These are phyloP conservation scores for Serripes groenlandicus DNA, from an alignment of 2,888 invertebrate genomes.

Conservation along the genomic window DNA sequence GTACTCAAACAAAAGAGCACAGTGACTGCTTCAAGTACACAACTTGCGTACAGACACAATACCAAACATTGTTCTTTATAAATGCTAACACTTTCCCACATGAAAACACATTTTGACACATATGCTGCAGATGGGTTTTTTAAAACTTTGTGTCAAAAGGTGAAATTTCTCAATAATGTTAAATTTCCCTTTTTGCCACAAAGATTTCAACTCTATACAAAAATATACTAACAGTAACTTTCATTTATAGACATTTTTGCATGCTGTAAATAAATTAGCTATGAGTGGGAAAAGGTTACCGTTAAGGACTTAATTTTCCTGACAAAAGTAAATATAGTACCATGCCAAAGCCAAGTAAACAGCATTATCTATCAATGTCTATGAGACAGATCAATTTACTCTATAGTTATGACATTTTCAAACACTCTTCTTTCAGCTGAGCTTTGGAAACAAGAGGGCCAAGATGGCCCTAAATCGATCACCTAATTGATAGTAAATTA, in stretches of 20 bases:
- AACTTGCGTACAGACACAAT: no score
- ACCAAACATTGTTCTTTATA: no score
- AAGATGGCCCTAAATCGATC: no score
- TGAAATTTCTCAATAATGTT: background rate
- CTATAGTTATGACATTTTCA: background rate
- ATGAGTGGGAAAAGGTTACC: background rate
- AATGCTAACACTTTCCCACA: no score
- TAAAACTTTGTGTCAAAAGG: background rate
- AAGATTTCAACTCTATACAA: background rate
- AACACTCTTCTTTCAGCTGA: background rate
- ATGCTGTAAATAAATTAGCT: background rate
- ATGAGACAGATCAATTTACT: background rate
- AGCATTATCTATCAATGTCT: slow-evolving; percentile 1
- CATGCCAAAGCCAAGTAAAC: slow-evolving; percentile 19
- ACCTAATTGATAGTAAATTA: no score
- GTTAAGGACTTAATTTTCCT: no score
- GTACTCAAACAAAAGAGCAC: no score
- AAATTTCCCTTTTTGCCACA: background rate
- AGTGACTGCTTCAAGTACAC: no score
- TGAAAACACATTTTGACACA: no score
- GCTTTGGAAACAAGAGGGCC: background rate
- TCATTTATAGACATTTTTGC: background rate
- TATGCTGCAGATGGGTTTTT: no score
- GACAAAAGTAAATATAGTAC: slow-evolving; percentile 14
- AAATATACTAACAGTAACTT: no score